Evolutionary conservation across 2,113 vertebrate species (phyloP), one percentile per base, ranked within the genome.

Genomic region (Thalassarche chlororhynchos): DNA sequence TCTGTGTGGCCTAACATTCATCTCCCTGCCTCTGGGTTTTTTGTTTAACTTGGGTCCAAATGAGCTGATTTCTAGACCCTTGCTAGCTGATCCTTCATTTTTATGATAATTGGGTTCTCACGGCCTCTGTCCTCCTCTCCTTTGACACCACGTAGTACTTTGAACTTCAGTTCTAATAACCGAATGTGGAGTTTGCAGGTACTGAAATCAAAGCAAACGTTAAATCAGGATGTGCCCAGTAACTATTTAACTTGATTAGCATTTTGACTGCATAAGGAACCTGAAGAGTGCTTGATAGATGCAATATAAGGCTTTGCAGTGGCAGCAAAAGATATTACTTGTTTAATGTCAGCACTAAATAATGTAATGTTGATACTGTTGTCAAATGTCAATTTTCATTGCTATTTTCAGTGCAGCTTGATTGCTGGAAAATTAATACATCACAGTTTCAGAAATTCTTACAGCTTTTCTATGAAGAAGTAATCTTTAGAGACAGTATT

Each of bases 361-460:
- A 96, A 96, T 79, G 69, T 87, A 85, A 76, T 71, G 57, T 84
- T 94, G 68, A 84, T 96, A 40, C 62, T 52, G 49, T 93, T 95
- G 93, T 92, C 91, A 97, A 97, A 96, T 95, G 89, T 95, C 95
- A 94, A 66, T 91, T 97, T 97, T 96, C 92, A 85, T 72, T 96
- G 93, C 93, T 95, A 42, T 69, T 94, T 96, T 91, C 78, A 76
- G 74, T 52, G 66, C 55, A 70, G 29, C 60, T 88, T 85, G 87
- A 93, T 91, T 93, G 70, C 93, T 89, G 60, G 61, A 94, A 97
- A 94, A 96, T 96, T 91, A 93, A 94, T 91, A 66, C 42, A 88
- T 89, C 58, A 32, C 10, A 51, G 52, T 65, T 80, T 62, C 54
- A 93, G 51, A 83, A 90, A 69, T 70, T 72, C 68, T 87, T 89